Percentiles rank a stretch among this genome's conserved stretches.
Conservation (phyloP, 2,888 invertebrate species). For the Fragum fragum region DNA sequence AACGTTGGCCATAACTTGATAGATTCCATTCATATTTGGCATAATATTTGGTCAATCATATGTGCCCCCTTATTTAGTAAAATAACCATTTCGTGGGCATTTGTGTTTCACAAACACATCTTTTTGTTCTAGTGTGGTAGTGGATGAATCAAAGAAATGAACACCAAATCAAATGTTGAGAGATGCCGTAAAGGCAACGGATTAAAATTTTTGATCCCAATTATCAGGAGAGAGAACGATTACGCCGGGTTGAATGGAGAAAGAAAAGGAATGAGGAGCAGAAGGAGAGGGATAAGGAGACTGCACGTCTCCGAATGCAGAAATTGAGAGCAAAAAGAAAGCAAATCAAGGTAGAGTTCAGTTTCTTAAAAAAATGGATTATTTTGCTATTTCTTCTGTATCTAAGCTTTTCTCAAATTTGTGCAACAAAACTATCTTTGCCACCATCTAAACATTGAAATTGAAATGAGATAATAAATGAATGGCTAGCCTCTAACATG, state of each 20-base stretch:
- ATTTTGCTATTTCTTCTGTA: not conserved
- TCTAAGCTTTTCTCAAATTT: not conserved
- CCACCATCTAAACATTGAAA: not conserved
- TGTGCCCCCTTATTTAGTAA: not conserved
- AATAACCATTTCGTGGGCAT: not conserved
- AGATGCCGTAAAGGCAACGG: not conserved
- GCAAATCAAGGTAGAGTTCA: not conserved
- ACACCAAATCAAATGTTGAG: not conserved
- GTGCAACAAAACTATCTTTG: slow-evolving; percentile 5
- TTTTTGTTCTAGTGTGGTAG: not conserved
- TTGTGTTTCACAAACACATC: not conserved
- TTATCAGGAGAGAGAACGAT: not conserved
- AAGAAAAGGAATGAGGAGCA: not conserved
- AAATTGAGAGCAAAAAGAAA: slow-evolving; percentile 2
- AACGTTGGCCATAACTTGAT: no score
- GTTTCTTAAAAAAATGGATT: not conserved
- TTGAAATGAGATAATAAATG: slow-evolving; percentile 1
- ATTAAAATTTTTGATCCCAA: not conserved
- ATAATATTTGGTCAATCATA: not conserved
- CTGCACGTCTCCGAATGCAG: slow-evolving; percentile 6
- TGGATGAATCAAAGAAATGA: slow-evolving; percentile 3
- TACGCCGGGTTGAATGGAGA: not conserved
- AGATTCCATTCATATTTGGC: not conserved
- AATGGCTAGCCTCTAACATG: slow-evolving; percentile 1
- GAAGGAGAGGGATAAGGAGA: not conserved